phyloP scores from a whole-genome alignment of 2,797 vertebrate species.

The Gadopsis marmoratus region DNA sequence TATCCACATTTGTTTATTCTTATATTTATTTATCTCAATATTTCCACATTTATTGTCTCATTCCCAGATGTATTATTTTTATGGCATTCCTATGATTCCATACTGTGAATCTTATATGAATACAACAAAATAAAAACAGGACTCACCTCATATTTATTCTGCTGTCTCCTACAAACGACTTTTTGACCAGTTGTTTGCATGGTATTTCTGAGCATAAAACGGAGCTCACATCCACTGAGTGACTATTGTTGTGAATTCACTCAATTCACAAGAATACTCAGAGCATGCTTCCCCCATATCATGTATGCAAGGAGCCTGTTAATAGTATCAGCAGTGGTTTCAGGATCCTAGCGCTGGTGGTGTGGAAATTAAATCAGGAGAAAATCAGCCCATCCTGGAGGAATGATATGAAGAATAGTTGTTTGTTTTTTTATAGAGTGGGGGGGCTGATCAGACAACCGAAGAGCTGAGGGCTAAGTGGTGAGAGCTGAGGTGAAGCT shows the following conservation, averaged over 20 bases:
- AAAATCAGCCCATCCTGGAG: conserved; percentile 5
- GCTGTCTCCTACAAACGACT: background rate
- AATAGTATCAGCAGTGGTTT: background rate
- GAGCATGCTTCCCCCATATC: background rate
- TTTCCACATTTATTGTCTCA: no score
- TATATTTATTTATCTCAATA: no score
- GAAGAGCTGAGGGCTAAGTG: background rate
- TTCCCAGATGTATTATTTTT: no score
- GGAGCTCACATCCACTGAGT: background rate
- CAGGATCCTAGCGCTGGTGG: background rate
- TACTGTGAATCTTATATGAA: background rate
- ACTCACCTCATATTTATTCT: conserved; percentile 1
- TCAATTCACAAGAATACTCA: background rate
- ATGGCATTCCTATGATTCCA: no score
- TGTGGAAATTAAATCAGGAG: conserved; percentile 7
- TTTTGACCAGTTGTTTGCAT: background rate
- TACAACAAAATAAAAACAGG: conserved; percentile 13
- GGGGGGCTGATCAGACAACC: conserved; percentile 10
- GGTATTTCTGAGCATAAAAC: background rate
- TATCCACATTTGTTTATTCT: no score
- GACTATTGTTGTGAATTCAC: background rate
- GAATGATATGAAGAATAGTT: background rate
- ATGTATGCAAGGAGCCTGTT: background rate
- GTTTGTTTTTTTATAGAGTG: background rate
- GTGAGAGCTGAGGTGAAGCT: background rate